Conservation (phyloP, 1,140 invertebrate species). For the Caenorhabditis briggsae region DNA sequence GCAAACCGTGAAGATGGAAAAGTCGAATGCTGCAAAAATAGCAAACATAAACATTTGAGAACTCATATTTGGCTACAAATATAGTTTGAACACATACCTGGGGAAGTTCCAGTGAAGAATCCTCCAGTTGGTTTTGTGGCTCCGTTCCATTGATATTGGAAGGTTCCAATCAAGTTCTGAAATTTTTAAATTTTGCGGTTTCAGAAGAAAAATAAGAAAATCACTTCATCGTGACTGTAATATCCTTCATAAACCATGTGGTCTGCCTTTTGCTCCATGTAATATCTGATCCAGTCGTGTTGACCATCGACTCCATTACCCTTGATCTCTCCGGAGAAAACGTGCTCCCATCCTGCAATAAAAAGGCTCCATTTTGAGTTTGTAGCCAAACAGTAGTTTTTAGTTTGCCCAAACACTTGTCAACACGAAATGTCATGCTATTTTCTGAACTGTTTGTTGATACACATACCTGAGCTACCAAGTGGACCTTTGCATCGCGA, state of each 20-base stretch:
- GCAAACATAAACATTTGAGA: no score
- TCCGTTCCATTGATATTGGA: slow-evolving; percentile 73
- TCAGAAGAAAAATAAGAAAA: background rate
- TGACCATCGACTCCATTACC: slow-evolving; percentile 79
- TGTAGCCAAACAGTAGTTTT: slow-evolving; percentile 56
- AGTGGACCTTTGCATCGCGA: slow-evolving; percentile 69
- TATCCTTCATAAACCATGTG: slow-evolving; percentile 80
- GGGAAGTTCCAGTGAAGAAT: slow-evolving; percentile 73
- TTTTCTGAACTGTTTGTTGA: slow-evolving; percentile 36
- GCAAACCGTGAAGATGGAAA: slow-evolving; percentile 73
- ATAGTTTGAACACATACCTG: slow-evolving; percentile 61
- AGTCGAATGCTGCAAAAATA: slow-evolving; percentile 74
- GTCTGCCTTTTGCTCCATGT: slow-evolving; percentile 79
- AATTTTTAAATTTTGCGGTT: background rate
- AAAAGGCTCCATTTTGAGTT: background rate
- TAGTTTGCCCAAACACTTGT: slow-evolving; percentile 26
- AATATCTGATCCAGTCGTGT: slow-evolving; percentile 81
- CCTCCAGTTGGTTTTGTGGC: slow-evolving; percentile 70
- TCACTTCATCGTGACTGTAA: slow-evolving; percentile 71
- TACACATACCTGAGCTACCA: slow-evolving; percentile 68
- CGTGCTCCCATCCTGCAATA: slow-evolving; percentile 78
- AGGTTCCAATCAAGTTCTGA: slow-evolving; percentile 71
- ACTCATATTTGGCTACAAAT: slow-evolving; percentile 29
- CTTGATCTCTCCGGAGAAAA: slow-evolving; percentile 80
- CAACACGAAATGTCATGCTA: slow-evolving; percentile 55